Percentiles rank a stretch among this genome's conserved stretches.
phyloP scores from a whole-genome alignment of 2,113 vertebrate genomes.

The Pteropus alecto region DNA sequence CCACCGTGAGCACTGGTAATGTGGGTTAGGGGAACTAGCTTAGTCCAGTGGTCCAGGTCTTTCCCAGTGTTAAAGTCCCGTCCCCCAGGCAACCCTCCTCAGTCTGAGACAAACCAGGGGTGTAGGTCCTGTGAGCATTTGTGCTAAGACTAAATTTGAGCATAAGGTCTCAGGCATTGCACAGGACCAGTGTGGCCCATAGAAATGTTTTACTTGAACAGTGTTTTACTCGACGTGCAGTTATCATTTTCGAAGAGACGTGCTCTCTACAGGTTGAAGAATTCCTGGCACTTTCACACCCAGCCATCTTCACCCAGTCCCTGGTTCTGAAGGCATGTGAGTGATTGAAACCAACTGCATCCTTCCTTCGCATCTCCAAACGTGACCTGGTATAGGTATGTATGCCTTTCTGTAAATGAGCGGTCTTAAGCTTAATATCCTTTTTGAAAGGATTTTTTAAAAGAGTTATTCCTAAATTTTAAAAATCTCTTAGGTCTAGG shows the following conservation, averaged over 20 bases:
- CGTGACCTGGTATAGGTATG: not conserved
- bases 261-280: fast-evolving
- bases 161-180: not conserved
- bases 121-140: not conserved
- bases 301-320: too few species aligned
- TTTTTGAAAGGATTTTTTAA: not conserved
- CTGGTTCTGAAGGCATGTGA: not conserved
- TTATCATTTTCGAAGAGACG: not conserved
- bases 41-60: not conserved
- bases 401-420: not conserved
- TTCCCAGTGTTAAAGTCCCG: not conserved
- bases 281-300: not conserved
- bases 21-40: not conserved
- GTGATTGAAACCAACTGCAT: not conserved
- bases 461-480: not conserved
- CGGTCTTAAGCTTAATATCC: not conserved
- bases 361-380: not conserved
- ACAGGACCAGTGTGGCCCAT: not conserved
- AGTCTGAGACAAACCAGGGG: not conserved
- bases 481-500: not conserved
- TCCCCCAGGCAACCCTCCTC: not conserved
- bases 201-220: not conserved
- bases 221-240: not conserved
- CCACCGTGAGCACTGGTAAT: not conserved
- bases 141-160: not conserved